Evolutionary conservation across 2,888 invertebrate genomes (phyloP), one percentile per base, ranked within the genome.

Genomic region (Adelognathus sp.): DNA sequence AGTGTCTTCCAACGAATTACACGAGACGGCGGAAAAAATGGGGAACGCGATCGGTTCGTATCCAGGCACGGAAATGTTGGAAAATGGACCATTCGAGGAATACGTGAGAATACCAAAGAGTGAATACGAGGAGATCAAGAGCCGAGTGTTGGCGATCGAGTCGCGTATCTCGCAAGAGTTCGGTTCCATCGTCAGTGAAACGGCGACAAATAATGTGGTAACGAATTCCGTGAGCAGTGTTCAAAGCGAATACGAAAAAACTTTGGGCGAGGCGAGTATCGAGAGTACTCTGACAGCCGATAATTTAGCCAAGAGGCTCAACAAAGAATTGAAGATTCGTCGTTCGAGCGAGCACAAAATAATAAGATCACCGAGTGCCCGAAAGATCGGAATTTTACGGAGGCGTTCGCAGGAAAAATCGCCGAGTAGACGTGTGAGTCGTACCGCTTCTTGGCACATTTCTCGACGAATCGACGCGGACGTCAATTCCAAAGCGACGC

Each of bases 101-200:
- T 96, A 95, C 86, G 95, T 96, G 2, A 93, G 94, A 83, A 95
- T 96, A 84, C 94, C 95, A 2, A 96, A 96, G 91, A 94, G 93
- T 74, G 96, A 96, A 90, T 96, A 96, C 84, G 95, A 96, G 89
- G 95, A 95, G 83, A 96, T 96, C 56, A 96, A 96, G 89, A 95
- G 93, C 87, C 92, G 96, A 87, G 95, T 96, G 7, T 94, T 94
- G 0, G 95, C 95, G 3, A 96, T 96, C 72, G 96, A 96, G 89
- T 93, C 93, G 56, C 92, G 94, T 84, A 93, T 96, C 81, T 95
- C 95, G 6, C 93, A 95, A 87, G 95, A 96, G 89, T 94, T 96
- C 80, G 94, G 84, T 14, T 86, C 85, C 39, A 86, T 88, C 60
- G 85, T 86, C 7, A 82, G 77, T 27, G 86, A 87, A 36, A 73